Conservation (phyloP, 2,113 vertebrate genomes). For the Theristicus caerulescens region DNA sequence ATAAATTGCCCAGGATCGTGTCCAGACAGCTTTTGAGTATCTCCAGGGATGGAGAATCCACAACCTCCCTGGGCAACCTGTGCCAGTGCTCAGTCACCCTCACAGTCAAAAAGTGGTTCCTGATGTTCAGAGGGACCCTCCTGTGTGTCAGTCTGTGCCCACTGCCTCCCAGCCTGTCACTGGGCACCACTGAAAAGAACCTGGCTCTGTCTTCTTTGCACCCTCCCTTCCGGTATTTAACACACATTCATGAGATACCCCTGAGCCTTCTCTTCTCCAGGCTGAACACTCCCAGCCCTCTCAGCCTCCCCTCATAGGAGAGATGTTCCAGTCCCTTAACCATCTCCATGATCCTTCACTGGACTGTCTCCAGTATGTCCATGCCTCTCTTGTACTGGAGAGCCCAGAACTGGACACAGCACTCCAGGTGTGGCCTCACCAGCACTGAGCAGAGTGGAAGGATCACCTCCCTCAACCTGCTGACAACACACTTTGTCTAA, state of each 20-base stretch:
- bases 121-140: too few relatives aligned
- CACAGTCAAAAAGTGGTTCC: too few relatives aligned
- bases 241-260: neutral
- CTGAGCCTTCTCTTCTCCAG: neutral
- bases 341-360: neutral
- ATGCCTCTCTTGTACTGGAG: neutral
- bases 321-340: too few relatives aligned
- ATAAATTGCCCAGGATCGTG: neutral
- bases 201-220: too few relatives aligned
- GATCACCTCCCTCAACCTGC: too few relatives aligned
- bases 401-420: neutral
- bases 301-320: neutral
- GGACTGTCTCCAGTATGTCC: neutral
- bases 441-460: neutral
- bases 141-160: too few relatives aligned
- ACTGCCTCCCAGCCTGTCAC: too few relatives aligned
- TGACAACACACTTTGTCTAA: neutral
- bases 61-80: too few relatives aligned
- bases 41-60: neutral
- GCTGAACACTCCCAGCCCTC: neutral
- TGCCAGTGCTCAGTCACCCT: too few relatives aligned
- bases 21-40: neutral
- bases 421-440: neutral
- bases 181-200: too few relatives aligned
- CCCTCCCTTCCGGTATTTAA: neutral